Evolutionary conservation across 2,113 vertebrate species (phyloP).

Genomic region (Pluvianellus socialis): DNA sequence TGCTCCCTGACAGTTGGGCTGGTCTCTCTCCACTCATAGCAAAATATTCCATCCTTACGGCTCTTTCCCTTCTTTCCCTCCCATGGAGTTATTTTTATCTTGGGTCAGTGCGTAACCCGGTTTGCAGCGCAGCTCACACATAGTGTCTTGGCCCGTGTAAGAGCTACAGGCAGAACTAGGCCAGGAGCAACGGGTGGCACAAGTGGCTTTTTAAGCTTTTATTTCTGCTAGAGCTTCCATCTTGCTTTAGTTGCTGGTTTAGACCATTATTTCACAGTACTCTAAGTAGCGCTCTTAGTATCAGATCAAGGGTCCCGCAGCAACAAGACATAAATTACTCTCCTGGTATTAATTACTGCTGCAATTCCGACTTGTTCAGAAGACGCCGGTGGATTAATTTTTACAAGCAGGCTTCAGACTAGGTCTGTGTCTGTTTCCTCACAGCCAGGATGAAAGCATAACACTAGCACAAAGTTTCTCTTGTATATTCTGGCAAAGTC

Average conservation of each 20-base stretch:
- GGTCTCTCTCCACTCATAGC: accelerated
- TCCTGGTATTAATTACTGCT: neutral
- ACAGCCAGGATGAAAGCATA: neutral
- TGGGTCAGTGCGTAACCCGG: neutral
- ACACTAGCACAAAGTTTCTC: neutral
- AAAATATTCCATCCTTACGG: neutral
- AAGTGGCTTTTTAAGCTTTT: neutral
- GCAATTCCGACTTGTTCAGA: neutral
- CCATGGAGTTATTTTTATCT: neutral
- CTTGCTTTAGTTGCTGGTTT: neutral
- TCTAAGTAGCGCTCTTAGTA: neutral
- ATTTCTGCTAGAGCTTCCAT: neutral
- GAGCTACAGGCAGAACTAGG: neutral
- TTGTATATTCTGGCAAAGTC: neutral
- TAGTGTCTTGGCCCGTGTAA: neutral
- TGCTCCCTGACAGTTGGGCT: neutral
- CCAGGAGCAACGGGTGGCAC: neutral
- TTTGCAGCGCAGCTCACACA: neutral
- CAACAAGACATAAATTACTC: neutral
- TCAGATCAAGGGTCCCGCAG: neutral
- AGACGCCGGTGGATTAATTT: neutral
- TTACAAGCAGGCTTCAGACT: neutral
- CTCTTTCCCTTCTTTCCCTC: neutral
- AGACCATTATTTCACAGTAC: neutral
- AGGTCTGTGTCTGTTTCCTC: too few species aligned